These are phyloP conservation scores for Hemibagrus wyckioides DNA, from an alignment of 2,113 vertebrate species.

Conservation along the genomic window DNA sequence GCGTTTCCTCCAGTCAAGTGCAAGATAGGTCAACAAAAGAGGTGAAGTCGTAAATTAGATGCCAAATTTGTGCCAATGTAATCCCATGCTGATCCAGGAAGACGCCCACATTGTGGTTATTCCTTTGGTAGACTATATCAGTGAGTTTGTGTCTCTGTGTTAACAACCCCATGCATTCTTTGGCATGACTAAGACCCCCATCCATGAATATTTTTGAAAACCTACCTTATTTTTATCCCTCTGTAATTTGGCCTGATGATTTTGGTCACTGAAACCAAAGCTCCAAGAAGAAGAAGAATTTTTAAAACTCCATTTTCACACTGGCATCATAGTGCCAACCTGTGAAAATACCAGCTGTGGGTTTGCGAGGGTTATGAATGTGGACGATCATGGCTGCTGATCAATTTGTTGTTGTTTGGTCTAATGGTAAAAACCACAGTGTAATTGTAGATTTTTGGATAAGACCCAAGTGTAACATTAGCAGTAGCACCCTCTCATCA, in stretches of 20 bases:
- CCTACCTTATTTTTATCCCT: neutral
- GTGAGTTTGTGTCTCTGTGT: neutral
- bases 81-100: constrained; percentile 52
- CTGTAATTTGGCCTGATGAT: neutral
- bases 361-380: neutral
- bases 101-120: constrained; percentile 34
- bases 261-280: neutral
- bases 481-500: neutral
- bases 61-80: constrained; percentile 43
- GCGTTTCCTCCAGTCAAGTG: neutral
- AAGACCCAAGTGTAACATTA: neutral
- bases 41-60: constrained; percentile 45
- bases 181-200: neutral
- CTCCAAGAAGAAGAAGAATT: neutral
- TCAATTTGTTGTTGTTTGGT: neutral
- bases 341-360: neutral
- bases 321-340: neutral
- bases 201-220: neutral
- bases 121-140: neutral
- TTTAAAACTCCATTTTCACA: neutral
- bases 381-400: neutral
- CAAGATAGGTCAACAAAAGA: constrained; percentile 21
- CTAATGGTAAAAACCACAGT: neutral
- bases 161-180: neutral
- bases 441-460: neutral